A percentile compares a stretch with the other conserved stretches of the same genome.
Conservation (phyloP, 2,113 vertebrate species). For the Trichomycterus rosablanca region DNA sequence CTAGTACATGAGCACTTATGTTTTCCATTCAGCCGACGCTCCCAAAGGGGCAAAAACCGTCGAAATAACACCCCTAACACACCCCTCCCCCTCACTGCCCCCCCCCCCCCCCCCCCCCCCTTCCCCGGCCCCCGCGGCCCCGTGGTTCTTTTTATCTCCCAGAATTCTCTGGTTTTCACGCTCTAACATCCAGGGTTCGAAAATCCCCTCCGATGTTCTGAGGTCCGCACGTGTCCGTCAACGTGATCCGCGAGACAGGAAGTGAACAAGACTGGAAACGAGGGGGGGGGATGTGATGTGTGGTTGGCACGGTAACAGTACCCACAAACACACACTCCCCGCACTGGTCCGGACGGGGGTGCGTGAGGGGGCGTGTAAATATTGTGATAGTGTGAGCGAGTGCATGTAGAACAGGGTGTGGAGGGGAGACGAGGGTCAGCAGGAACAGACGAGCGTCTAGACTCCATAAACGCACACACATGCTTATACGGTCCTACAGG, state of each 20-base stretch:
- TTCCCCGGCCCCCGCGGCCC: no score
- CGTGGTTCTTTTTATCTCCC: no score
- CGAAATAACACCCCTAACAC: no score
- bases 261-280: slow-evolving; percentile 25
- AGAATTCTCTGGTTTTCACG: no score
- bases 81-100: no score
- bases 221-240: no score
- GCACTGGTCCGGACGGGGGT: neutral
- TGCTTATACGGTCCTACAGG: slow-evolving; percentile 1
- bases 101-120: no score
- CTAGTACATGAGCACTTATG: no score
- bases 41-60: no score
- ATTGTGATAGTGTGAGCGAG: slow-evolving; percentile 23
- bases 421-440: slow-evolving; percentile 5
- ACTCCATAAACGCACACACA: neutral
- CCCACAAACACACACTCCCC: slow-evolving; percentile 2
- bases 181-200: no score
- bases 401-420: neutral
- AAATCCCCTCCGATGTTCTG: no score
- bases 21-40: no score
- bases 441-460: slow-evolving; percentile 30
- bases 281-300: slow-evolving; percentile 1
- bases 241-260: slow-evolving; percentile 30
- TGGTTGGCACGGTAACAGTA: neutral
- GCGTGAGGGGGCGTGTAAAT: slow-evolving; percentile 37